Base-by-base conservation (phyloP, 2,888 invertebrate species). In the Sarcophaga caerulescens region DNA sequence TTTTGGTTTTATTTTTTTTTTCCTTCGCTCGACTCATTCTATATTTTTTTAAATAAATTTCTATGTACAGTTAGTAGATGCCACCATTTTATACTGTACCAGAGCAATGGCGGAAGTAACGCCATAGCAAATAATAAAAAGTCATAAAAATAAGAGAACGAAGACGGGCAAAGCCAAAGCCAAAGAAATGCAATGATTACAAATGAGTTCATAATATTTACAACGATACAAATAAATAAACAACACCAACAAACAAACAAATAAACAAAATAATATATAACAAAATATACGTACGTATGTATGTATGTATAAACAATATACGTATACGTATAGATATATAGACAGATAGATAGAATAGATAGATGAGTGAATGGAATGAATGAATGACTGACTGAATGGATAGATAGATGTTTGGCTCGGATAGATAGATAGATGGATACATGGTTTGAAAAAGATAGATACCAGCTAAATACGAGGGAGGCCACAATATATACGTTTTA, bases 111-210 rank as follows among this genome's bases (percentile, higher is more conserved):
- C 85, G 81, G 87, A 81, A 83, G 74, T 83, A 85, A 83, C 82
- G 86, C 80, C 87, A 88, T 79, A 71, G 81, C 73, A 80, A 87
- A 86, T 82, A 81, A 84, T 84, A 85, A 88, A 80, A 87, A 83
- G 78, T 85, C 78, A 81, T 88, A 84, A 85, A 80, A 81, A 68
- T 44, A 68, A 25, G 68, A 25, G 57, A 19, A 60, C 35, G 63
- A 17, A 52, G 17, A 52, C 52, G 17, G 17, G 52, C 12, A 52
- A 14, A 52, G 17, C 52, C 62, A 75, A 87, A 84, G 81, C 84
- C 79, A 88, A 85, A 77, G 84, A 84, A 87, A 85, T 84, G 73
- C 83, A 88, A 84, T 68, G 87, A 84, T 85, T 85, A 86, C 83
- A 86, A 86, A 86, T 86, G 85, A 86, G 80, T 86, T 86, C 81